These are phyloP conservation scores for Andrena bicolor DNA, from an alignment of 2,888 invertebrate species.

Conservation along the genomic window DNA sequence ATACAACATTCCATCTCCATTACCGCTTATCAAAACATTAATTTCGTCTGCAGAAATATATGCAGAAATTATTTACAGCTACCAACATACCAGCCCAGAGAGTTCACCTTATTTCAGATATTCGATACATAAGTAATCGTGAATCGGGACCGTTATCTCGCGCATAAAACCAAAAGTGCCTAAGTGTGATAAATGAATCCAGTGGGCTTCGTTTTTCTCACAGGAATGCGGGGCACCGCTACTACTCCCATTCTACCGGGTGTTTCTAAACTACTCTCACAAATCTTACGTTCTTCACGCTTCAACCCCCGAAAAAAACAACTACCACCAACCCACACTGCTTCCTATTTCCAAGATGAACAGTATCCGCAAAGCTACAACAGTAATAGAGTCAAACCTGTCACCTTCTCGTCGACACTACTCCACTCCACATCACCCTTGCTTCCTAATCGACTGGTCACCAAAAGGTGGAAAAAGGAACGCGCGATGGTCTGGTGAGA, in stretches of 20 bases:
- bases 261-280: too few relatives aligned
- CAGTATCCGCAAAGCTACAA: background rate
- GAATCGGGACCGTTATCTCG: slow-evolving; percentile 9
- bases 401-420: background rate
- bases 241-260: too few relatives aligned
- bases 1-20: background rate
- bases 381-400: background rate
- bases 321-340: too few relatives aligned
- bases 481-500: slow-evolving; percentile 11
- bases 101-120: background rate
- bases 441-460: slow-evolving; percentile 5
- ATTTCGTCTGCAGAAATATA: background rate
- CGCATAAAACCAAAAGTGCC: background rate
- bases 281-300: too few relatives aligned
- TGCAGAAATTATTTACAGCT: background rate
- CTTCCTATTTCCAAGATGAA: too few relatives aligned
- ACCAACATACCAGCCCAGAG: background rate
- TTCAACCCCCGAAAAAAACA: too few relatives aligned
- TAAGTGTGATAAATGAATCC: slow-evolving; percentile 7
- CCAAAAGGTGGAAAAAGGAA: slow-evolving; percentile 5
- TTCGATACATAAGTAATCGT: slow-evolving; percentile 16
- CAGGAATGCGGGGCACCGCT: slow-evolving; percentile 9
- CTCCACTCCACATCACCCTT: background rate
- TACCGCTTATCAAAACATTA: background rate
- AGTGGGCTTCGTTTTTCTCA: slow-evolving; percentile 1